Conservation (phyloP, 2,888 invertebrate species). For the Oeneis ivallda region DNA sequence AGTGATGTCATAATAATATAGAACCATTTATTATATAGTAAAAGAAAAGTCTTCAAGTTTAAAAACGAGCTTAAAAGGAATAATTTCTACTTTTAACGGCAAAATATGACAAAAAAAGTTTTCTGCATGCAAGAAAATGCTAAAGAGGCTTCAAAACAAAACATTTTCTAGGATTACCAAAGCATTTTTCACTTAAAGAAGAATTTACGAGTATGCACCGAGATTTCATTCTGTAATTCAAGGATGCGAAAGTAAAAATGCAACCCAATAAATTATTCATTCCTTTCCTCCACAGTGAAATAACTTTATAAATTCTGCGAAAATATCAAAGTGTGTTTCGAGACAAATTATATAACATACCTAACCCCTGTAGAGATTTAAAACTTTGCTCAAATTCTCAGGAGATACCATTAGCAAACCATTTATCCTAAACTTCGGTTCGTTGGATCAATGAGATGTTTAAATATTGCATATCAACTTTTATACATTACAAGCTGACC, state of each 20-base stretch:
- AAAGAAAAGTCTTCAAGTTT: neutral
- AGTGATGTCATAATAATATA: no score
- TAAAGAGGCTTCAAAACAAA: constrained; percentile 1
- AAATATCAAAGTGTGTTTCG: neutral
- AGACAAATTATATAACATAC: neutral
- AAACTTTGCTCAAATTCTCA: neutral
- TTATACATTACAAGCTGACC: no score
- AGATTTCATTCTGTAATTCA: constrained; percentile 3
- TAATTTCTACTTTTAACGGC: neutral
- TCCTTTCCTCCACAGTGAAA: neutral
- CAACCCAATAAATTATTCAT: constrained; percentile 21
- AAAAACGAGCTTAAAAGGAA: neutral
- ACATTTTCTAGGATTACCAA: neutral
- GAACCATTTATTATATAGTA: no score
- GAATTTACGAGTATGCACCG: neutral
- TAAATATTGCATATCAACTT: no score
- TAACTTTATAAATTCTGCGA: constrained; percentile 1
- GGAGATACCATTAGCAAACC: neutral
- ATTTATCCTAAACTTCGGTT: no score
- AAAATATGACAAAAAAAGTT: neutral
- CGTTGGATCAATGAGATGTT: no score
- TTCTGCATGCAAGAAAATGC: neutral
- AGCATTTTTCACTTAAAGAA: neutral
- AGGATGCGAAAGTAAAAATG: constrained; percentile 8
- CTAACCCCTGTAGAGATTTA: neutral